Base-by-base conservation (phyloP, 2,797 vertebrate genomes). In the Thalassophryne amazonica region DNA sequence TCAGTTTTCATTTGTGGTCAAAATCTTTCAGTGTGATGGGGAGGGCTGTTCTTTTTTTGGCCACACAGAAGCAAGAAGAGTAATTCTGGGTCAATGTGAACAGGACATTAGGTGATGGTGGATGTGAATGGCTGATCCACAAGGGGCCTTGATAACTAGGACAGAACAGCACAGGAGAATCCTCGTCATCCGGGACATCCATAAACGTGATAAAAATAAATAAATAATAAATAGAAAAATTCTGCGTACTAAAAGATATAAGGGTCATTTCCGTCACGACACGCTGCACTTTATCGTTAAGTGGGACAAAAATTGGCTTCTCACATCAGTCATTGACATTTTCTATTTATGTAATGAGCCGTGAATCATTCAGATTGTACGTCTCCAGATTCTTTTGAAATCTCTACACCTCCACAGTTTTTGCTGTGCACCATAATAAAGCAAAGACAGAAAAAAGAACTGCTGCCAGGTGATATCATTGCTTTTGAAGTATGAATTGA, bases 21-120 rank as follows among this genome's bases (percentile, higher is more conserved):
- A n/a, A n/a, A n/a, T 35, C 51, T 59, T 68, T 31, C 15, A 41
- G 20, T n/a, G 35, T 12, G 13, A 33, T 13, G 6, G 13, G 29
- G 13, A 7, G 24, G 11, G 27, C 9, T 35, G 38, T 76, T 63
- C 53, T 74, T 69, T 69, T 69, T 71, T 36, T 37, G 63, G 73
- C 50, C 24, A n/a, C 29, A 17, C 46, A 33, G 48, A 81, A 60
- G 61, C 60, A 80, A 78, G n/a, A n/a, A 47, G 49, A 73, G 52
- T 76, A 61, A 73, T 86, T 88, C 78, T 87, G 81, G 85, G 87
- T 89, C 82, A 86, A 66, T 81, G 70, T 86, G 66, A 88, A 81
- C 16, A 20, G 49, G 59, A 55, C 42, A 39, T 37, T 63, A 23
- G 36, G 16, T 24, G 52, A 18, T 31, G 34, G 27, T 49, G 58